phyloP scores from a whole-genome alignment of 2,797 vertebrate genomes.

The Apodemus agrarius region DNA sequence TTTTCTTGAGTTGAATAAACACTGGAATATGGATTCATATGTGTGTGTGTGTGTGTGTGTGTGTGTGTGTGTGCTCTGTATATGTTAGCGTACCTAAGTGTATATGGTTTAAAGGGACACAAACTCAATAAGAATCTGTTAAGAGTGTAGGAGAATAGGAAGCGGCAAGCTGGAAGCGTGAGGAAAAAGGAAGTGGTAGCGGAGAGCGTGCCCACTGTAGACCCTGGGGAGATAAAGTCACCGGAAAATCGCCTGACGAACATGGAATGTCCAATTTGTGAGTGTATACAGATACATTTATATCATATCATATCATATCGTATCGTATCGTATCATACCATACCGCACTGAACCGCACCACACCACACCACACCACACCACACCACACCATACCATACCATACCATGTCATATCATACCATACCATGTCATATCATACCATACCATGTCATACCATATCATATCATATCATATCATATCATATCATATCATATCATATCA shows the following conservation, averaged over 20 bases:
- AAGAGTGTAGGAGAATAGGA: not conserved
- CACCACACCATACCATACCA: too few relatives aligned
- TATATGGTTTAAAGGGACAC: not conserved
- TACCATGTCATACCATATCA: not conserved
- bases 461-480: too few relatives aligned
- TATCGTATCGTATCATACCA: too few relatives aligned
- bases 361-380: too few relatives aligned
- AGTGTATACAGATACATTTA: not conserved
- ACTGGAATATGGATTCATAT: not conserved
- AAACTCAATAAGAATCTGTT: not conserved
- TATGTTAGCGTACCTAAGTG: not conserved
- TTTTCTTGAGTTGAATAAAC: conserved; percentile 31
- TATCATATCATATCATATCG: not conserved
- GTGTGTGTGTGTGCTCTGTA: not conserved
- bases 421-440: too few relatives aligned
- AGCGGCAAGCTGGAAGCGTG: not conserved
- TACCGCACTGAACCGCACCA: too few relatives aligned
- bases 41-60: too few relatives aligned
- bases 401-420: too few relatives aligned
- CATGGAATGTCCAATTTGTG: not conserved
- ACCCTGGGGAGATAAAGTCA: not conserved
- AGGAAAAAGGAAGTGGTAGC: not conserved
- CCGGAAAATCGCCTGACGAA: not conserved
- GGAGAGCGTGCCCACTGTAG: not conserved
- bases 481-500: too few relatives aligned